Percentiles rank a stretch among this genome's conserved stretches.
phyloP scores from a whole-genome alignment of 2,113 vertebrate species.

The Columbina picui region DNA sequence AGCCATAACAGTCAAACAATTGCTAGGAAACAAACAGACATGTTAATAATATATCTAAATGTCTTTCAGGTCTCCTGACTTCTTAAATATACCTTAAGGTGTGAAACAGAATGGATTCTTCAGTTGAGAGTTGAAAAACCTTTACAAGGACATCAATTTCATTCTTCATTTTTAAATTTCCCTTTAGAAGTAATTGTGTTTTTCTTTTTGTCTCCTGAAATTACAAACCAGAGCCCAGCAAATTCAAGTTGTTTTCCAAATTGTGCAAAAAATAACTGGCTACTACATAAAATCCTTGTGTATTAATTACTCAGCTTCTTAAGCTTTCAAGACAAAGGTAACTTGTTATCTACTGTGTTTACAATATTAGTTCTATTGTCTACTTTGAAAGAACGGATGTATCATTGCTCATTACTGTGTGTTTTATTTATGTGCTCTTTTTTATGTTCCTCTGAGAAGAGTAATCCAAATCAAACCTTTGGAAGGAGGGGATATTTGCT shows the following conservation, averaged over 20 bases:
- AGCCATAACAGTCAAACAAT: background rate
- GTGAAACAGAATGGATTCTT: background rate
- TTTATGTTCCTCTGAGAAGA: background rate
- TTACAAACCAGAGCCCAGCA: background rate
- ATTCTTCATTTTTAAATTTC: background rate
- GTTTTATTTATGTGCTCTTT: background rate
- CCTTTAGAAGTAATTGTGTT: background rate
- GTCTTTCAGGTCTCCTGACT: background rate
- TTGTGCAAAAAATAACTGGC: background rate
- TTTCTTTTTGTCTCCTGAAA: background rate
- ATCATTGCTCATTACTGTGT: background rate
- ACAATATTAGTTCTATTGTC: background rate
- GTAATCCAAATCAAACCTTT: background rate
- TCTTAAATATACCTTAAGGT: background rate
- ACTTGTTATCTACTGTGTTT: background rate
- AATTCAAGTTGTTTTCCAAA: background rate
- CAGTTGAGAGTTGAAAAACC: background rate
- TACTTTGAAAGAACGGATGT: background rate
- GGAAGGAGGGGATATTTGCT: background rate
- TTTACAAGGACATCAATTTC: background rate
- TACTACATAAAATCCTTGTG: background rate
- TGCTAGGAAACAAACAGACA: slow-evolving; percentile 18
- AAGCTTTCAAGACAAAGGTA: background rate
- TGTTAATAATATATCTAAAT: background rate
- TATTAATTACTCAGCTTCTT: background rate